A percentile compares a stretch with the other conserved stretches of the same genome.
Conservation (phyloP, 1,140 invertebrate species). For the Drosophila insularis region DNA sequence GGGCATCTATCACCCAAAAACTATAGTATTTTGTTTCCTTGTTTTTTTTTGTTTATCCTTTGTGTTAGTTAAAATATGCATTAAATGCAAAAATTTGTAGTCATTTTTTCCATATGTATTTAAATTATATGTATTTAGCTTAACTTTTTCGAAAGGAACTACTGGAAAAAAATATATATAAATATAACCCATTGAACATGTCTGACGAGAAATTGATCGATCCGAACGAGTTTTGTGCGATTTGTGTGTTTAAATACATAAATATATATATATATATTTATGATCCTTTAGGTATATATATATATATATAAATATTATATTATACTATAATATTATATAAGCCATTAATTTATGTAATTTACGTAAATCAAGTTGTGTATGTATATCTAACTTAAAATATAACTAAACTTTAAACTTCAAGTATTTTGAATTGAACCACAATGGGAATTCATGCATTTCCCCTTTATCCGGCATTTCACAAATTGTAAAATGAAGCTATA, state of each 20-base stretch:
- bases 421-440: neutral
- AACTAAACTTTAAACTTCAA: constrained; percentile 13
- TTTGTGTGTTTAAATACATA: constrained; percentile 72
- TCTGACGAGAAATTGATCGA: constrained; percentile 25
- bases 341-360: constrained; percentile 76
- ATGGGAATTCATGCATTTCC: neutral
- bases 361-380: constrained; percentile 75
- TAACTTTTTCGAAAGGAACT: constrained; percentile 43
- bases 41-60: constrained; percentile 7
- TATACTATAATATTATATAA: constrained; percentile 63
- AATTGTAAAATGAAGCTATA: neutral
- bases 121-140: constrained; percentile 47
- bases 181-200: constrained; percentile 32
- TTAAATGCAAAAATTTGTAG: constrained; percentile 72
- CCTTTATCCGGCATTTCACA: neutral
- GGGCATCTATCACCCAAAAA: constrained; percentile 34
- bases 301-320: constrained; percentile 44
- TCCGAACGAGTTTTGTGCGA: constrained; percentile 55
- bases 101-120: constrained; percentile 66
- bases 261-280: constrained; percentile 42
- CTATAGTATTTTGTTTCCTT: constrained; percentile 55
- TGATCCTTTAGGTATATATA: constrained; percentile 58
- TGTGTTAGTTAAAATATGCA: constrained; percentile 63
- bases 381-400: constrained; percentile 63
- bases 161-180: constrained; percentile 36